phyloP scores from a whole-genome alignment of 2,113 vertebrate species.

The Ophthalmolycus amberensis region DNA sequence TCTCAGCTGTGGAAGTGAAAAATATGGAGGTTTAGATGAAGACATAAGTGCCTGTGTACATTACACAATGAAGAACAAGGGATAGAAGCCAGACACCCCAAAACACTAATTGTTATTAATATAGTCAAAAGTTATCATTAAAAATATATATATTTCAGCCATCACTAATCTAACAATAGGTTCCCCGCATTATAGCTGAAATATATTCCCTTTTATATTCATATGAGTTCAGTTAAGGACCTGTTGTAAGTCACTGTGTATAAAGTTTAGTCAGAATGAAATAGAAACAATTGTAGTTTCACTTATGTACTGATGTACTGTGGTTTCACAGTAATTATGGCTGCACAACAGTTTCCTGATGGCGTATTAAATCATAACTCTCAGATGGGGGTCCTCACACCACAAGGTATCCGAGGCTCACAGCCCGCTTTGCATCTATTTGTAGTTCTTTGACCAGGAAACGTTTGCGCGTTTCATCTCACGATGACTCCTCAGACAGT shows the following conservation, averaged over 20 bases:
- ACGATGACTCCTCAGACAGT: neutral
- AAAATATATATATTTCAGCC: neutral
- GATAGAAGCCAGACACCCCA: too few species aligned
- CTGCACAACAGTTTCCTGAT: neutral
- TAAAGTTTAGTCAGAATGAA: neutral
- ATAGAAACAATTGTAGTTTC: constrained; percentile 2
- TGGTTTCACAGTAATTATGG: neutral
- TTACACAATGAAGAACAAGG: neutral
- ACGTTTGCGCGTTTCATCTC: neutral
- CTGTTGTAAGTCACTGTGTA: neutral
- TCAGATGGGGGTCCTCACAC: neutral
- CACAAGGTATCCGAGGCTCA: neutral
- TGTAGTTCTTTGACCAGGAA: neutral
- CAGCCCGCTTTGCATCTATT: neutral
- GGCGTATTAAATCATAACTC: neutral
- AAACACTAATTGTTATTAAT: neutral
- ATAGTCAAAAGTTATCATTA: too few species aligned
- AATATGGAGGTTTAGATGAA: neutral
- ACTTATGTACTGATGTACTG: too few species aligned
- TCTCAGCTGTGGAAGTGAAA: neutral
- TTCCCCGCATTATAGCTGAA: neutral
- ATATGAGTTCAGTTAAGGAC: neutral
- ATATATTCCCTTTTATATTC: neutral
- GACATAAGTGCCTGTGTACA: neutral
- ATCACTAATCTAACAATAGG: neutral